Evolutionary conservation across 2,888 invertebrate genomes (phyloP), one percentile per base, ranked within the genome.

Genomic region (Lepidocyrtoides sp.): DNA sequence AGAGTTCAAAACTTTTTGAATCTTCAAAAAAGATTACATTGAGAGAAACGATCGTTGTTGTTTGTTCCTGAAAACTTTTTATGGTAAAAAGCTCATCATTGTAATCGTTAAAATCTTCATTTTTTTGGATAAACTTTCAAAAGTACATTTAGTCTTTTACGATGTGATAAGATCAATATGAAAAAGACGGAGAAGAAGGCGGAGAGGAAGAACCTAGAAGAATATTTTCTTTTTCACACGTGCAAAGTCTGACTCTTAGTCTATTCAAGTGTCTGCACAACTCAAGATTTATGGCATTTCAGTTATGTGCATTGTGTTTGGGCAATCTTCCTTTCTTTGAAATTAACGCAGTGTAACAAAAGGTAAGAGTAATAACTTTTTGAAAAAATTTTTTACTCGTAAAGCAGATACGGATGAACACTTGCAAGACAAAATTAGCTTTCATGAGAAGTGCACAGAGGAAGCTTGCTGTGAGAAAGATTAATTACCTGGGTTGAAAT

Each of bases 241-340:
- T 85, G 85, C 72, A 69, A 44, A 72, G 51, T 54, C 77, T 77
- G 23, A 14, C n/a, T 51, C 12, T 17, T 12, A 75, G 14, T 51
- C 48, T 23, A 85, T 75, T 75, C 75, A 85, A 41, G 20, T 72
- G 57, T 85, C 72, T 51, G n/a, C 48, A 83, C 7, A 57, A 12
- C 12, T 36, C 10, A 75, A 85, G 85, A 85, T 85, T 85, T 85
- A 85, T 85, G 85, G 44, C 51, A 57, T 75, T 54, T 72, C 41
- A 23, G 23, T 60, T 10, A 41, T 41, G 5, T 41, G 14, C 81
- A 60, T 81, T 81, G 60, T 83, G 69, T 83, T 44, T 69, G 72
- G 20, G 44, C 41, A 72, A 72, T 72, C 41, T 72, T 20, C 72
- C 23, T 72, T 26, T 48, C 44, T 51, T 51, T 48, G 48, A 75